These are phyloP conservation scores for Cettia cetti DNA, from an alignment of 2,113 vertebrate species.

Conservation along the genomic window DNA sequence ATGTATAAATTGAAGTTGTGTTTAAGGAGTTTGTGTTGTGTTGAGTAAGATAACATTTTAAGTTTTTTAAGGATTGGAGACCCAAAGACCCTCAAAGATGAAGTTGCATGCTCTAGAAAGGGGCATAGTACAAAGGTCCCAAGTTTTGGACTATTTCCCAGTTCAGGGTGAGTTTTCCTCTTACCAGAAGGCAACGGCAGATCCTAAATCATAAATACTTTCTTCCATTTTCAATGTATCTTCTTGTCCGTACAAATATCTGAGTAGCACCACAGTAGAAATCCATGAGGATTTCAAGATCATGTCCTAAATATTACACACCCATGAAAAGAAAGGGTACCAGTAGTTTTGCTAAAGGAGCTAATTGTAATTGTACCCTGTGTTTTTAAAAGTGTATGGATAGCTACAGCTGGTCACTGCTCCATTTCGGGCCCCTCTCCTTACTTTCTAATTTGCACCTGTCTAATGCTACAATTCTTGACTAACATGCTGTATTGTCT, in stretches of 20 bases:
- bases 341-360: background rate
- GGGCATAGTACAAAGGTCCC: background rate
- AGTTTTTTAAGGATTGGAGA: constrained; percentile 13
- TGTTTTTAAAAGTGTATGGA: background rate
- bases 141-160: background rate
- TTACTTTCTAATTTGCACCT: background rate
- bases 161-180: background rate
- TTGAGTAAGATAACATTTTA: background rate
- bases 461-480: constrained; percentile 40
- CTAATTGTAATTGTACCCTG: background rate
- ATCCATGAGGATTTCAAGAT: background rate
- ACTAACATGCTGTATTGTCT: constrained; percentile 68
- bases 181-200: background rate
- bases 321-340: background rate
- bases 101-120: constrained; percentile 2
- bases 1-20: background rate
- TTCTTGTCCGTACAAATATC: background rate
- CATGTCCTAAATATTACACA: background rate
- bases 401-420: background rate
- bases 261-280: background rate
- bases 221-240: background rate
- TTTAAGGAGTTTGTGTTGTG: background rate
- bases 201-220: background rate
- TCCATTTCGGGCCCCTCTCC: background rate
- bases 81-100: background rate